Conservation (phyloP, 2,888 invertebrate species). For the Poecilus cupreus region DNA sequence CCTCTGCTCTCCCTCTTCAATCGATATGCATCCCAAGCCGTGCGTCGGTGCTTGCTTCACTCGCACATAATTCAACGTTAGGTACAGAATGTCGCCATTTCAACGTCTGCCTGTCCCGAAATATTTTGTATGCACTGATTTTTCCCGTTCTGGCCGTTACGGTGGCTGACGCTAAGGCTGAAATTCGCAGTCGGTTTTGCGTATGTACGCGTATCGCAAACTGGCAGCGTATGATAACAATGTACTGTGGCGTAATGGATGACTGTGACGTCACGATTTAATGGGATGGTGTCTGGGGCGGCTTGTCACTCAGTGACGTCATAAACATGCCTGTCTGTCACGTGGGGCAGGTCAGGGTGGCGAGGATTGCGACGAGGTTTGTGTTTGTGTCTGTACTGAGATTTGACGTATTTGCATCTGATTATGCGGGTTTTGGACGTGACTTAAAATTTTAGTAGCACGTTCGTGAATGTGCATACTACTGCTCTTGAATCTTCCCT, state of each 20-base stretch:
- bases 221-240: conserved; percentile 34
- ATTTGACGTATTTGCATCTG: not conserved
- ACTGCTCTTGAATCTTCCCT: not conserved
- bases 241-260: conserved; percentile 44
- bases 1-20: not conserved
- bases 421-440: not conserved
- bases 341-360: conserved; percentile 48
- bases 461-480: not conserved
- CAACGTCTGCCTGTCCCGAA: conserved; percentile 25
- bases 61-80: not conserved
- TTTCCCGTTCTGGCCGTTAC: not conserved
- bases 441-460: conserved; percentile 8
- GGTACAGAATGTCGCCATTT: conserved; percentile 46
- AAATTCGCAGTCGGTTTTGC: not conserved
- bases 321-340: conserved; percentile 57
- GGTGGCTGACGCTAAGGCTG: not conserved
- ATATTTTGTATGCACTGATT: conserved; percentile 30
- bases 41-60: not conserved
- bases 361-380: not conserved
- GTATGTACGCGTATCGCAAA: not conserved
- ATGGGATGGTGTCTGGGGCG: conserved; percentile 51
- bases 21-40: conserved; percentile 40
- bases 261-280: conserved; percentile 53
- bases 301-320: conserved; percentile 59
- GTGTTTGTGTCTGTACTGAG: not conserved